phyloP scores from a whole-genome alignment of 2,888 invertebrate genomes.

The Brachylomia viminalis region DNA sequence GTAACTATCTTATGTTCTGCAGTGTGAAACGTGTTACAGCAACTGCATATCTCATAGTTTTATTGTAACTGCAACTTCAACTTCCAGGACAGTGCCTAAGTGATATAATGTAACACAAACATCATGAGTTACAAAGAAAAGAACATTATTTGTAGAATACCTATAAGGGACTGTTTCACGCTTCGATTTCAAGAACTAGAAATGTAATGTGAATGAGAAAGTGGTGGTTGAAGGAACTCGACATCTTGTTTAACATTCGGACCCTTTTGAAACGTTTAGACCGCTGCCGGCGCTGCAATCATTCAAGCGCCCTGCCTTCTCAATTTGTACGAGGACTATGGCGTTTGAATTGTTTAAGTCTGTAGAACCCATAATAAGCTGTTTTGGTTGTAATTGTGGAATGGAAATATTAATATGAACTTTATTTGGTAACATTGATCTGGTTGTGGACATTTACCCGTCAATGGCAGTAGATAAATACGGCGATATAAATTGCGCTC shows the following conservation, averaged over 20 bases:
- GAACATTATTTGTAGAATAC: neutral
- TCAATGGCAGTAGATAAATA: neutral
- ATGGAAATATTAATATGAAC: neutral
- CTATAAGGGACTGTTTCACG: neutral
- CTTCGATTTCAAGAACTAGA: neutral
- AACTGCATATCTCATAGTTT: neutral
- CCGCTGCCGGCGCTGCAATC: slow-evolving; percentile 27
- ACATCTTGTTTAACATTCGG: slow-evolving; percentile 32
- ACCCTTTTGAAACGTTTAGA: slow-evolving; percentile 26
- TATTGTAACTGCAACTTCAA: neutral
- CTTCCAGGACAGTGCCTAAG: no score
- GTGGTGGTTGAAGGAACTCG: neutral
- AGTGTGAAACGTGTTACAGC: neutral
- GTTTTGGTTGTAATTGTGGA: neutral
- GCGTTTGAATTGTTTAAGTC: slow-evolving; percentile 16
- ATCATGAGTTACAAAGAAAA: neutral
- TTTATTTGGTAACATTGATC: neutral
- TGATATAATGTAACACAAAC: neutral
- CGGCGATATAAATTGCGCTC: neutral
- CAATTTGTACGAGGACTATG: slow-evolving; percentile 33
- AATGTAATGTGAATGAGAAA: slow-evolving; percentile 5
- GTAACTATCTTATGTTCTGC: neutral
- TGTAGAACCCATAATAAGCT: neutral
- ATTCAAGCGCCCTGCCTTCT: slow-evolving; percentile 23
- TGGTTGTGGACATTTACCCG: neutral